Conservation (phyloP, 2,113 vertebrate genomes). For the Boleophthalmus pectinirostris region DNA sequence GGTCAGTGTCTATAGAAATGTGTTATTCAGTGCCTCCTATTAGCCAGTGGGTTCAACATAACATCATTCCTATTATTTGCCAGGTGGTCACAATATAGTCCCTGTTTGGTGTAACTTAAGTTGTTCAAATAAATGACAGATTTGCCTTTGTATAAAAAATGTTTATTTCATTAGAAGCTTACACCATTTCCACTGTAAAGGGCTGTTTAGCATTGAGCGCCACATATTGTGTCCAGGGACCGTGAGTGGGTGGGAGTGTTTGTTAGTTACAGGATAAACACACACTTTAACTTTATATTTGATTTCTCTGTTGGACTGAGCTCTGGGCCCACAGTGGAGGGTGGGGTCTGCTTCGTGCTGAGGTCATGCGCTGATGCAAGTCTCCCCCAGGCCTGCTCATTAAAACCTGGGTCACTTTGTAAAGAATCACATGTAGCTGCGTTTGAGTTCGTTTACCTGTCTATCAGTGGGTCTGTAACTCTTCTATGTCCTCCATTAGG, state of each 20-base stretch:
- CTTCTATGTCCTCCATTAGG: background rate
- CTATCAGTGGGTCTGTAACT: background rate
- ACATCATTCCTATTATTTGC: background rate
- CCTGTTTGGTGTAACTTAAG: background rate
- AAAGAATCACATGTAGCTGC: constrained; percentile 27
- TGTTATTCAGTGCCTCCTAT: no score
- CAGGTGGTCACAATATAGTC: background rate
- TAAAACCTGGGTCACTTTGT: constrained; percentile 31
- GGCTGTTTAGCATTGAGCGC: constrained; percentile 45
- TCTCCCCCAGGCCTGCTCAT: constrained; percentile 43
- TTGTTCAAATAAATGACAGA: constrained; percentile 3
- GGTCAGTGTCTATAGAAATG: background rate
- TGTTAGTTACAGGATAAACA: constrained; percentile 74
- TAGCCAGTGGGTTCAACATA: background rate
- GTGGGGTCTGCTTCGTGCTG: constrained; percentile 47
- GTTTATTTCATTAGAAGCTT: background rate
- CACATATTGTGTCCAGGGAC: constrained; percentile 50
- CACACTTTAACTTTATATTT: constrained; percentile 39
- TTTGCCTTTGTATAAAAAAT: background rate
- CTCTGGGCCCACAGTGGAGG: constrained; percentile 36
- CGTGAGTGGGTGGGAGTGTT: constrained; percentile 59
- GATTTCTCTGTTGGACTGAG: constrained; percentile 21
- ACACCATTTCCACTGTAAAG: constrained; percentile 6
- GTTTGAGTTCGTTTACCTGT: constrained; percentile 9
- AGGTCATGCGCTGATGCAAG: constrained; percentile 65